Conservation (phyloP, 2,888 invertebrate species). For the Priocnemis perturbator region DNA sequence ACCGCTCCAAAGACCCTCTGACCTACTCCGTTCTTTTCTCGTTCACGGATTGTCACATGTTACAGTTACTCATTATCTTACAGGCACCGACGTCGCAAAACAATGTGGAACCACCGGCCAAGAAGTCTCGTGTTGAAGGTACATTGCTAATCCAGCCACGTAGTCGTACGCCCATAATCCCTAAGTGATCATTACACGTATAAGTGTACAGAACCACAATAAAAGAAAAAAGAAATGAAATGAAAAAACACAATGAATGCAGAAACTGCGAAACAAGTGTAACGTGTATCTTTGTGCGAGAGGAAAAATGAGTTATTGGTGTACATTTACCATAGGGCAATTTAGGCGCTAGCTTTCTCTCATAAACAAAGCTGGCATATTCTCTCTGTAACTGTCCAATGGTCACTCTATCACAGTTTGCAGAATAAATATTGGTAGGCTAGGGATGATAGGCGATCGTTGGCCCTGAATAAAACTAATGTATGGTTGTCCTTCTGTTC, state of each 20-base stretch:
- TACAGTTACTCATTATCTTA: conserved; percentile 35
- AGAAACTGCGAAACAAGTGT: conserved; percentile 49
- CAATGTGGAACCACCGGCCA: conserved; percentile 65
- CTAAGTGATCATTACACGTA: conserved; percentile 46
- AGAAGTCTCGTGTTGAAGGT: conserved; percentile 72
- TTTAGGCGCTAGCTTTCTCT: conserved; percentile 56
- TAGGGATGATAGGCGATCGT: conserved; percentile 65
- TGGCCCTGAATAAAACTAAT: conserved; percentile 75
- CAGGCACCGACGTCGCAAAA: conserved; percentile 66
- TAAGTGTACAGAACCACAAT: conserved; percentile 49
- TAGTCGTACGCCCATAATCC: conserved; percentile 49
- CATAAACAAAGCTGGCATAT: conserved; percentile 51
- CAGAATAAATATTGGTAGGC: conserved; percentile 61
- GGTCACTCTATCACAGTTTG: conserved; percentile 51
- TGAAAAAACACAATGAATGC: conserved; percentile 52
- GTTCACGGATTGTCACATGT: no score
- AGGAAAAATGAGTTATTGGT: conserved; percentile 39
- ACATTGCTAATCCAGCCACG: conserved; percentile 67
- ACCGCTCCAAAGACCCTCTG: no score
- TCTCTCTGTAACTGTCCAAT: conserved; percentile 51
- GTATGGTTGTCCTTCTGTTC: conserved; percentile 77
- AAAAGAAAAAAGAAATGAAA: no score
- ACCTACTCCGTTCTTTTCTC: no score
- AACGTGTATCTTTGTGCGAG: conserved; percentile 47
- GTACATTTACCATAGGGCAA: conserved; percentile 47